Base-by-base conservation (phyloP, 2,113 vertebrate species). In the Pyxicephalus adspersus region DNA sequence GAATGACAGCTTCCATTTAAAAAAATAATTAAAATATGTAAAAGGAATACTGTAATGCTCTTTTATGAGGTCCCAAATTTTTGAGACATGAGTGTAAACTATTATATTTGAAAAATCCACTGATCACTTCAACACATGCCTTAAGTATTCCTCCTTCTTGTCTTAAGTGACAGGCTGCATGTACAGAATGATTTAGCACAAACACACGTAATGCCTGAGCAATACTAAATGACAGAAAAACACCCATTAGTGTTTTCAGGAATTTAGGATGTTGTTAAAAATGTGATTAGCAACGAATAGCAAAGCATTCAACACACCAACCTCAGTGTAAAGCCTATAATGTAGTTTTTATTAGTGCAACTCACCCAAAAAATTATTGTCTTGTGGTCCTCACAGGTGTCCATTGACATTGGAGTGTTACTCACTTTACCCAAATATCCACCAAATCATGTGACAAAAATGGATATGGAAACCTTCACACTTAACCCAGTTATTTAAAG, bases 181-280 rank as follows among this genome's bases (percentile, higher is more conserved):
- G 58, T 51, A 15, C 65, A 64, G 25, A 26, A 61, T 19, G 16
- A 77, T 54, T 77, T 34, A 54, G 55, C 60, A 28, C 38, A n/a
- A 45, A 22, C n/a, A 31, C 25, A 77, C 25, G 23, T 66, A 34
- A 77, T 34, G 22, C 38, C 19, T 66, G 51, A 77, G 28, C 76
- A 64, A 64, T 65, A 65, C 34, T 18, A 38, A 57, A 55, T 16
- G 19, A 34, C 19, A 73, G 25, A 34, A 64, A 78, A 78, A 78
- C 13, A 58, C 50, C 50, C 19, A 55, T 50, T 25, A 64, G 51
- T 52, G 29, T 78, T 78, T 67, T 28, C 15, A 28, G 66, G 20
- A 28, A 64, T 26, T 31, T 77, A 51, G 50, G 76, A 67, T 64
- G 57, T 78, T 78, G 61, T 66, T 55, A 78, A 67, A 78, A 67